Conservation (phyloP, 2,113 vertebrate species). For the Cichladusa arquata region DNA sequence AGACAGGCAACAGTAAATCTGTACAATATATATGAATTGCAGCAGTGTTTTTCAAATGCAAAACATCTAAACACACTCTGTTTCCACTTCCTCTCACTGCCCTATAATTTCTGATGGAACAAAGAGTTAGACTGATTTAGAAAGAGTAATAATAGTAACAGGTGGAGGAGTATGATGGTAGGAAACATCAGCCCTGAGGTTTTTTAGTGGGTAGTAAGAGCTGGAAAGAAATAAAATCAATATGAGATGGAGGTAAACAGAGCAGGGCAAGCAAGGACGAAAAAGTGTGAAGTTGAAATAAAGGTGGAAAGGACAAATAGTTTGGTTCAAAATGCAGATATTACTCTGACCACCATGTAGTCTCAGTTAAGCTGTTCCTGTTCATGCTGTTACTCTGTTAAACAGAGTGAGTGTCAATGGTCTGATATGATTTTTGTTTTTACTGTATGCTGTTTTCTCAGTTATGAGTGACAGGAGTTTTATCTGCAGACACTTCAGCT, state of each 20-base stretch:
- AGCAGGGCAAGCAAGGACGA: not conserved
- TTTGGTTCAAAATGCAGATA: not conserved
- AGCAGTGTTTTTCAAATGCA: not conserved
- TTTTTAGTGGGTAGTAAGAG: rapidly evolving
- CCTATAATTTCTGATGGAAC: not conserved
- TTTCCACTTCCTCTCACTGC: not conserved
- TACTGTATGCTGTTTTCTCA: not conserved
- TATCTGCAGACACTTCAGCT: not conserved
- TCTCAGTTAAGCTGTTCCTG: not conserved
- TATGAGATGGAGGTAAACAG: not conserved
- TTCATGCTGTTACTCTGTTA: not conserved
- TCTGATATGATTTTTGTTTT: not conserved
- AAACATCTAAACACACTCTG: not conserved
- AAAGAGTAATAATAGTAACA: not conserved
- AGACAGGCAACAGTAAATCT: not conserved
- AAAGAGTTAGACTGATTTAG: not conserved
- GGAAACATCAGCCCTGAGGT: not conserved
- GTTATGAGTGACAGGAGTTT: not conserved
- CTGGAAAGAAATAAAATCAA: not conserved
- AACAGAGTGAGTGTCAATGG: not conserved
- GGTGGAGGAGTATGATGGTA: not conserved
- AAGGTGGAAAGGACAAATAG: not conserved
- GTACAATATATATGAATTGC: not conserved
- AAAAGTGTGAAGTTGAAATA: not conserved
- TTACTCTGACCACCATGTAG: not conserved